Base-by-base conservation (phyloP, 1,140 invertebrate genomes). In the Pinna nobilis region DNA sequence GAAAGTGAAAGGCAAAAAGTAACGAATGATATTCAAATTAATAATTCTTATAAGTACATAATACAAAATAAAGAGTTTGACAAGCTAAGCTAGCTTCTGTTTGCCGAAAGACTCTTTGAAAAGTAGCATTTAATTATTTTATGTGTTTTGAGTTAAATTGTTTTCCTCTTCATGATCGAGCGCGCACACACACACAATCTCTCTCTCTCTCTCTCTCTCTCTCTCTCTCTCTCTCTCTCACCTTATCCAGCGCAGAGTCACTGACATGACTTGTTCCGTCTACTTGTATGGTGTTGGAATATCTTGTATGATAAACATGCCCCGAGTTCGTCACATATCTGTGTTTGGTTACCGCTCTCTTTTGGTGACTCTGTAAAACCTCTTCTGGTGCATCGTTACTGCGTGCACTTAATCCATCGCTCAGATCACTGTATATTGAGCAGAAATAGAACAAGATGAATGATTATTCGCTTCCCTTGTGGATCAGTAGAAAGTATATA, bases 241-340 rank as follows among this genome's bases (percentile, higher is more conserved):
- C 67, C 41, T 69, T 69, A 15, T 3, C 25, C 3, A 69, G 53
- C 1, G 67, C 67, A n/a, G 30, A 6, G 15, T 68, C 66, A n/a
- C 39, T 49, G 2, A 68, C 66, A 41, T 57, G 35, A 25, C 37
- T 25, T 28, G 66, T 57, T 25, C n/a, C 50, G 30, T 64, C 35
- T 5, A 64, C 61, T 20, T 25, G 2, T 6, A 64, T 25, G 11
- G 44, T 50, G 3, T 28, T 41, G 18, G 44, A 30, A 9, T 47
- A 33, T 30, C 5, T 18, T 3, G 25, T 49, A 23, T 41, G 59
- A n/a, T n/a, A n/a, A 4, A 71, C 63, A n/a, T 37, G 2, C 3
- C 69, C 69, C n/a, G 28, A 28, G 28, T 63, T 37, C 50, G 51
- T 47, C 1, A 71, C 69, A 71, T 71, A 71, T 23, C 50, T 61